Base-by-base conservation (phyloP, 2,113 vertebrate genomes). In the Okapia johnstoni region DNA sequence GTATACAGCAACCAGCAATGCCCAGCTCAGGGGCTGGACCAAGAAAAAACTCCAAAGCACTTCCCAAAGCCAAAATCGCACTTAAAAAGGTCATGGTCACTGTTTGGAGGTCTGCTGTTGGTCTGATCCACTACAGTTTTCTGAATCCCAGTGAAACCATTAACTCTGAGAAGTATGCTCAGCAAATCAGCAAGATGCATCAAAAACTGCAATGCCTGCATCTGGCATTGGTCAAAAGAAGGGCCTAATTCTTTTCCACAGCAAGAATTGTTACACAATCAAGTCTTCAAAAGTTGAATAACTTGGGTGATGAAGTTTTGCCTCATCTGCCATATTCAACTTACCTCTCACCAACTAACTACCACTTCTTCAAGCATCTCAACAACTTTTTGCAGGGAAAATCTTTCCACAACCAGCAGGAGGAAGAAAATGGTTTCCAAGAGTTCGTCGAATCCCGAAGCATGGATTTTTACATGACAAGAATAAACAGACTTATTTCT, bases 371-470 rank as follows among this genome's bases (percentile, higher is more conserved):
- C 36, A 76, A 43, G 70, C 23, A 43, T 43, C 23, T 43, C 70
- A 14, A 43, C 36, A 40, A 43, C 12, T 76, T 76, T 76, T 26
- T 26, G 23, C 6, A 2, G 23, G 23, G 6, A 23, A 43, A 76
- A 43, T 43, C 21, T 43, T 43, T 76, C 70, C 70, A 76, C 70
- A 76, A 43, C 23, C 40, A 76, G 40, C 70, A 76, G 36, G 40
- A 76, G 70, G 40, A 40, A 76, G 23, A 43, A 43, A 76, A 43
- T 26, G 23, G 12, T 43, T 43, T 43, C 70, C 70, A 43, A 76
- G 40, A 14, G 36, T 76, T 43, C 1, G 0, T 76, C 2, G 1
- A 76, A 43, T 76, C 70, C 70, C 6, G 0, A 76, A 76, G 6
- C 25, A 43, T 7, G 23, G 40, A 76, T 76, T 76, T 76, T 76